Percentiles rank a stretch among this genome's conserved stretches.
Conservation (phyloP, 2,888 invertebrate species). For the Lamellibrachia columna region DNA sequence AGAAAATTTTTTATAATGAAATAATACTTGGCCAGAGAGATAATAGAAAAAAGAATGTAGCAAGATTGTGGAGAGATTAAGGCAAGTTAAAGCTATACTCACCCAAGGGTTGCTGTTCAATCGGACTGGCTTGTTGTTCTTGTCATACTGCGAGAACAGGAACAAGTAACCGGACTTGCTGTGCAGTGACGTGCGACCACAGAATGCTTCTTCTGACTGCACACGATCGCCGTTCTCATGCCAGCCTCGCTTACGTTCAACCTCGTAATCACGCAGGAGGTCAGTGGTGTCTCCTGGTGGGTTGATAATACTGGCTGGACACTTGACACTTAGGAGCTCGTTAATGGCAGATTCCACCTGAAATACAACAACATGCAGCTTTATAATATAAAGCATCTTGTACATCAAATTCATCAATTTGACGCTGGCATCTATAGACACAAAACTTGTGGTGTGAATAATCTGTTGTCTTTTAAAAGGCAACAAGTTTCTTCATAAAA, state of each 20-base stretch:
- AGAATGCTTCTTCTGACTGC: background rate
- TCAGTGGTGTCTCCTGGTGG: background rate
- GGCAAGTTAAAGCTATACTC: background rate
- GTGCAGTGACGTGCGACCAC: background rate
- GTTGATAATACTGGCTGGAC: slow-evolving; percentile 30
- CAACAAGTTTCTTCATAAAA: too few species aligned
- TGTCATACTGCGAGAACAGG: background rate
- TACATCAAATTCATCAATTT: too few species aligned
- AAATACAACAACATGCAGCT: background rate
- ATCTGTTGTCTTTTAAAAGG: background rate
- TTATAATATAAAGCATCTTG: background rate
- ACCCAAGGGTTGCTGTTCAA: background rate
- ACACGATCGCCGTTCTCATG: background rate
- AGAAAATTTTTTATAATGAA: too few species aligned
- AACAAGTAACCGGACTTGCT: background rate
- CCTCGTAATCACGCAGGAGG: slow-evolving; percentile 10
- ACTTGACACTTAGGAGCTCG: slow-evolving; percentile 31
- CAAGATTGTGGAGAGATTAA: background rate
- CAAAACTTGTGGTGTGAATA: background rate
- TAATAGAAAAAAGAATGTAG: too few species aligned
- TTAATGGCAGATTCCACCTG: slow-evolving; percentile 29
- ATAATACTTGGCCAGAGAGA: too few species aligned
- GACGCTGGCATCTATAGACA: too few species aligned
- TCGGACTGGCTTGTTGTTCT: background rate
- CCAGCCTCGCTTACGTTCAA: background rate